Percentiles rank a stretch among this genome's conserved stretches.
phyloP scores from a whole-genome alignment of 1,140 invertebrate species.

The Luehdorfia chinensis region DNA sequence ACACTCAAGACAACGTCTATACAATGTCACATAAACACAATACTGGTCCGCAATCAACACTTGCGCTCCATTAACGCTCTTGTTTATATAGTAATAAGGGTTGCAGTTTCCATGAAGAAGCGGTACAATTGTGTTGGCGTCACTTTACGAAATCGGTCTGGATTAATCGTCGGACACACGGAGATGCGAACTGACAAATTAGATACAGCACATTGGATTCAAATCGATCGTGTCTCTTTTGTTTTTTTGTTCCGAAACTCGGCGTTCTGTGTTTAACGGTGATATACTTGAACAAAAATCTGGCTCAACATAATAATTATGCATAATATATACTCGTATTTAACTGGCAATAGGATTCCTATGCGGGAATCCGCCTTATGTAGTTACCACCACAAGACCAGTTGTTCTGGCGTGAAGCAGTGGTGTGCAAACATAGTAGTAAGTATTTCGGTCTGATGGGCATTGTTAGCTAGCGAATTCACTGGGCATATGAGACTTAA shows the following conservation, averaged over 20 bases:
- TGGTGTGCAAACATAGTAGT: too few relatives aligned
- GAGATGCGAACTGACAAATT: constrained; percentile 26
- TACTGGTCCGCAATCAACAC: neutral
- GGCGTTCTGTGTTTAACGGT: neutral
- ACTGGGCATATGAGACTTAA: too few relatives aligned
- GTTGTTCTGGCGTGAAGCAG: too few relatives aligned
- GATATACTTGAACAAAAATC: neutral
- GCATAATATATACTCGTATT: too few relatives aligned
- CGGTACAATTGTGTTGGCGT: constrained; percentile 3
- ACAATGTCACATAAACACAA: constrained; percentile 2
- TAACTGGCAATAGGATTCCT: too few relatives aligned
- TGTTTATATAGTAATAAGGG: neutral
- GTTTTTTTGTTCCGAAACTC: constrained; percentile 11
- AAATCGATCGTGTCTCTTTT: constrained; percentile 23
- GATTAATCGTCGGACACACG: constrained; percentile 24
- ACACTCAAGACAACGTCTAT: constrained; percentile 22
- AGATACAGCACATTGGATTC: constrained; percentile 23
- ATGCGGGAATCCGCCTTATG: too few relatives aligned
- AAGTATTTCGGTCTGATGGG: too few relatives aligned
- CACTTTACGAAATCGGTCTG: constrained; percentile 23
- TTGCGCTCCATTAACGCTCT: constrained; percentile 2
- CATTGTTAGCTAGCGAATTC: too few relatives aligned
- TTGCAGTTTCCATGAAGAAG: neutral
- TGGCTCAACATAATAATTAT: too few relatives aligned
- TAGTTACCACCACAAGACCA: too few relatives aligned